phyloP scores from a whole-genome alignment of 2,888 invertebrate genomes.

The Tetranychus truncatus region DNA sequence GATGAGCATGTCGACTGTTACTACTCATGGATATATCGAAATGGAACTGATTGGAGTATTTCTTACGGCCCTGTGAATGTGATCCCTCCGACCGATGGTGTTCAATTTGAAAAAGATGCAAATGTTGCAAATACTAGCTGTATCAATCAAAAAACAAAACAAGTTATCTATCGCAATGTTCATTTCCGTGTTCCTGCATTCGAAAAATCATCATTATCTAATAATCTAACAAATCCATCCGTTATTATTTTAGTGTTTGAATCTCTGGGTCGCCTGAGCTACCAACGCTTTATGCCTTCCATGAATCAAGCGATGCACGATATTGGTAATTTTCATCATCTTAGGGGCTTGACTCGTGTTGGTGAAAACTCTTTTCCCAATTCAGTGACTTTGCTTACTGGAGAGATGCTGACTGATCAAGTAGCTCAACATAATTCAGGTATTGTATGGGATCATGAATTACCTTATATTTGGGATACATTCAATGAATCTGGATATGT shows the following conservation, averaged over 20 bases:
- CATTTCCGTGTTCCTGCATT: neutral
- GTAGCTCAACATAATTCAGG: neutral
- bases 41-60: neutral
- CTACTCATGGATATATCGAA: neutral
- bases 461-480: constrained; percentile 60
- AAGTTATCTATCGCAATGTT: neutral
- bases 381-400: constrained; percentile 57
- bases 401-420: constrained; percentile 31
- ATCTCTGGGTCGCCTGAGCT: constrained; percentile 63
- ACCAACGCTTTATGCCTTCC: constrained; percentile 60
- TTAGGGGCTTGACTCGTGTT: constrained; percentile 77
- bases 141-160: neutral
- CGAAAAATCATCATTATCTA: neutral
- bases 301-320: constrained; percentile 45
- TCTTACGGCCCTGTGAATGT: neutral
- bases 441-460: constrained; percentile 7
- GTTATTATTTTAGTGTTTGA: constrained; percentile 65
- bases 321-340: constrained; percentile 47
- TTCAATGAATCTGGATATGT: constrained; percentile 51
- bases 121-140: neutral
- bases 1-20: neutral
- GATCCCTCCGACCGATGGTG: neutral
- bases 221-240: constrained; percentile 1
- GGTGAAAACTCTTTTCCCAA: constrained; percentile 88
- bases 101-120: neutral